Conservation (phyloP, 2,888 invertebrate species). For the Gerris lacustris region DNA sequence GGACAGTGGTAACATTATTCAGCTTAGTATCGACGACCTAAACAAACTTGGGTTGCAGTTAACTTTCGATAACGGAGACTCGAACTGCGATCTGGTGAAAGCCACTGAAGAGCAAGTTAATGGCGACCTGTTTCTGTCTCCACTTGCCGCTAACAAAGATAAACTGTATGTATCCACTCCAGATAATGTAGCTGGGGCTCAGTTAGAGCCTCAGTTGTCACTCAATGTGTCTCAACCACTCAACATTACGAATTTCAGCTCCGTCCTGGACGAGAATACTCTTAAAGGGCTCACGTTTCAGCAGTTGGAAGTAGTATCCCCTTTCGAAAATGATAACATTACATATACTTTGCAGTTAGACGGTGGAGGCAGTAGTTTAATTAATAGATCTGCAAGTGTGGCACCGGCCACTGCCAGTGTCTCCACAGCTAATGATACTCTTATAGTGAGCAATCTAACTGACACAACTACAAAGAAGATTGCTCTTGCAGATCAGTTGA, state of each 20-base stretch:
- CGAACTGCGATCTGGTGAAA: neutral
- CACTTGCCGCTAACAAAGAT: neutral
- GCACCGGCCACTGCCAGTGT: too few relatives aligned
- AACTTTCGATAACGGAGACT: neutral
- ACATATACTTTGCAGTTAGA: constrained; percentile 7
- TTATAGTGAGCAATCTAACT: too few relatives aligned
- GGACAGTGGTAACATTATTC: neutral
- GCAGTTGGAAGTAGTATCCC: neutral
- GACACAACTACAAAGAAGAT: too few relatives aligned
- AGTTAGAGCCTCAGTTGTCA: constrained; percentile 4
- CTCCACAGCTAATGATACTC: too few relatives aligned
- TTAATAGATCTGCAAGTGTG: too few relatives aligned
- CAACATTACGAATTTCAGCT: neutral
- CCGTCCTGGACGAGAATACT: neutral
- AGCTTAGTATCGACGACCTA: neutral
- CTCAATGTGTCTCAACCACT: neutral
- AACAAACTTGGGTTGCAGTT: constrained; percentile 1
- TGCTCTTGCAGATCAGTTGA: too few relatives aligned
- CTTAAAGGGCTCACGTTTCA: neutral
- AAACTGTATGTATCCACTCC: constrained; percentile 6
- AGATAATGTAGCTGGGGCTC: neutral
- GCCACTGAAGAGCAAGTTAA: neutral
- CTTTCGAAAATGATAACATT: neutral
- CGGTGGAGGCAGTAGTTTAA: neutral
- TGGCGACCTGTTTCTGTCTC: neutral